phyloP scores from a whole-genome alignment of 2,797 vertebrate genomes.

The Saguinus oedipus region DNA sequence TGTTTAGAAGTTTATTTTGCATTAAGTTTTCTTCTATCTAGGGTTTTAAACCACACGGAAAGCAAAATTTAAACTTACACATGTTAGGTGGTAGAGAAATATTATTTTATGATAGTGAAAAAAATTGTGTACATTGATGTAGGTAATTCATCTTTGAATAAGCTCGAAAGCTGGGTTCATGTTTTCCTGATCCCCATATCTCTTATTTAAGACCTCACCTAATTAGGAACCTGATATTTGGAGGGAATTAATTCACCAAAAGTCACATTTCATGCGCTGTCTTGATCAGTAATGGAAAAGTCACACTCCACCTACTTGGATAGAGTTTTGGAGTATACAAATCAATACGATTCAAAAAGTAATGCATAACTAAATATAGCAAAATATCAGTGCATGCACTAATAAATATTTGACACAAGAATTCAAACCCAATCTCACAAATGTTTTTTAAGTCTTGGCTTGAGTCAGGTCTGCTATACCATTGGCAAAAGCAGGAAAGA shows the following conservation, averaged over 20 bases:
- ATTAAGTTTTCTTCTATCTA: neutral
- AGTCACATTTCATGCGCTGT: neutral
- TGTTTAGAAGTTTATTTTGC: conserved; percentile 6
- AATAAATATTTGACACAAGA: neutral
- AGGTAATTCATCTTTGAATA: neutral
- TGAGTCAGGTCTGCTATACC: neutral
- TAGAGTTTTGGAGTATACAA: neutral
- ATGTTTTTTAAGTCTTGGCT: neutral
- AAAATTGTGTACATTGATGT: neutral
- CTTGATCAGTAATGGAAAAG: neutral
- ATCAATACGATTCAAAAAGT: neutral
- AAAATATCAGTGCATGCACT: neutral
- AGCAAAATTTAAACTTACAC: neutral
- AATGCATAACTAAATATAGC: neutral
- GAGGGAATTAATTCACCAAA: neutral
- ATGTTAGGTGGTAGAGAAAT: neutral
- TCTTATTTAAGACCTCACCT: neutral
- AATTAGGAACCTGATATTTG: neutral
- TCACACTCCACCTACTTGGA: neutral
- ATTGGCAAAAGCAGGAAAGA: neutral
- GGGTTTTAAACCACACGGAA: neutral
- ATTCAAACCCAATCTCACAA: neutral
- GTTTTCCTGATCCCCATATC: neutral
- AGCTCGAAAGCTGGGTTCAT: neutral
- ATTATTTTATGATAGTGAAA: neutral